Percentiles rank a stretch among this genome's conserved stretches.
phyloP scores from a whole-genome alignment of 2,888 invertebrate species.

The Morinoia aosen region DNA sequence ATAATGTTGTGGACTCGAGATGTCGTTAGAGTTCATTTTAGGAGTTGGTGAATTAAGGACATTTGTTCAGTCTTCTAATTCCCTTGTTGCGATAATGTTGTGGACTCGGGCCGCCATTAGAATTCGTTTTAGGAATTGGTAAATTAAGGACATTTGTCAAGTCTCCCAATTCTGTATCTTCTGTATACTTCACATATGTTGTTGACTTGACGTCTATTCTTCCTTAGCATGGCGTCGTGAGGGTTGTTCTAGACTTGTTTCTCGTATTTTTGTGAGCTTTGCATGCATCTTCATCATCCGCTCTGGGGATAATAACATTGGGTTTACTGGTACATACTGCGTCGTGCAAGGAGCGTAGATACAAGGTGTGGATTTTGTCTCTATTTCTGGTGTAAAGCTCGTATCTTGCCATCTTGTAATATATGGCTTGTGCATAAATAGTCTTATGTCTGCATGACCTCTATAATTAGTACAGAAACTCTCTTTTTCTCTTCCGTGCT shows the following conservation, averaged over 20 bases:
- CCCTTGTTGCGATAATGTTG: no score
- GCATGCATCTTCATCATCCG: neutral
- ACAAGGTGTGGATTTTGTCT: neutral
- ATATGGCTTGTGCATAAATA: neutral
- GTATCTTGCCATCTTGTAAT: neutral
- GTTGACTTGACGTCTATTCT: neutral
- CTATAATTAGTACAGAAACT: neutral
- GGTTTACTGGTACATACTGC: neutral
- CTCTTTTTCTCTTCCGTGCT: neutral
- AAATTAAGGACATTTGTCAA: no score
- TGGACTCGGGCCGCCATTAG: no score
- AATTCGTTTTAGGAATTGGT: no score
- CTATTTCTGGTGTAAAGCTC: neutral
- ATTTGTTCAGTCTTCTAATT: neutral
- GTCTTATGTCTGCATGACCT: neutral
- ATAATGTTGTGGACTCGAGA: no score
- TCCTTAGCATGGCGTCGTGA: neutral
- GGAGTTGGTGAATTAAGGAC: no score
- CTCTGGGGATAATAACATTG: neutral
- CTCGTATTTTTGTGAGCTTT: neutral
- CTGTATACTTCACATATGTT: neutral
- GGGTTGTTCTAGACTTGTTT: neutral
- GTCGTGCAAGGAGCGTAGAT: neutral
- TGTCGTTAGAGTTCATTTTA: no score
- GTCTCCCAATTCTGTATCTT: neutral